Evolutionary conservation across 1,140 invertebrate species (phyloP), one percentile per base, ranked within the genome.

Genomic region (Trichoplusia ni): DNA sequence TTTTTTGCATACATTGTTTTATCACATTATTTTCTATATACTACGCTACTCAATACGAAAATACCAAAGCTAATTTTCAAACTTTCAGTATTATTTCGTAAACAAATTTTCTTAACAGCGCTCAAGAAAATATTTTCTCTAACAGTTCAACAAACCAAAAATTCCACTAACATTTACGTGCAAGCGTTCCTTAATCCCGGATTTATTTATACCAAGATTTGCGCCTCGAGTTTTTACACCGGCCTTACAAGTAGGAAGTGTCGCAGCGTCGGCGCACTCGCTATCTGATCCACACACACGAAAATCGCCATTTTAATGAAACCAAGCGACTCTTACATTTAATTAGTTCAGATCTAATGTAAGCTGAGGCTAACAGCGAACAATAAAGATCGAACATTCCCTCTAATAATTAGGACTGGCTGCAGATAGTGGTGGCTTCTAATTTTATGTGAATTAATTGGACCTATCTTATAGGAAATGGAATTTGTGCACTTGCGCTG

Each of bases 311-410:
- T 83, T 87, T 81, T 82, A 86, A 84, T 80, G 79, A 83, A 79
- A 81, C 46, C 61, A 54, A 64, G 29, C 68, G 71, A 73, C 68
- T 71, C 77, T 69, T 67, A 67, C 71, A 82, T 84, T 86, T 89
- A 89, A 89, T 89, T 89, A 89, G 86, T 67, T 60, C 63, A 79
- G 81, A 85, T 89, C 75, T 80, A 76, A 67, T 80, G 81, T 77
- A 79, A 60, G 53, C 46, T 35, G 51, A 31, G 63, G 38, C 65
- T 72, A 73, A 66, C 71, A 73, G 67, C 73, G 75, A 80, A 89
- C 84, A 89, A 89, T 89, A 89, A 87, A 87, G 84, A 86, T 84
- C 81, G 77, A 75, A 83, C 86, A 87, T 85, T 81, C 75, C 71
- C 67, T 67, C 79, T 78, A 86, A 87, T 84, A 84, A 82, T 89